Base-by-base conservation (phyloP, 2,888 invertebrate genomes). In the Torymus auratus region DNA sequence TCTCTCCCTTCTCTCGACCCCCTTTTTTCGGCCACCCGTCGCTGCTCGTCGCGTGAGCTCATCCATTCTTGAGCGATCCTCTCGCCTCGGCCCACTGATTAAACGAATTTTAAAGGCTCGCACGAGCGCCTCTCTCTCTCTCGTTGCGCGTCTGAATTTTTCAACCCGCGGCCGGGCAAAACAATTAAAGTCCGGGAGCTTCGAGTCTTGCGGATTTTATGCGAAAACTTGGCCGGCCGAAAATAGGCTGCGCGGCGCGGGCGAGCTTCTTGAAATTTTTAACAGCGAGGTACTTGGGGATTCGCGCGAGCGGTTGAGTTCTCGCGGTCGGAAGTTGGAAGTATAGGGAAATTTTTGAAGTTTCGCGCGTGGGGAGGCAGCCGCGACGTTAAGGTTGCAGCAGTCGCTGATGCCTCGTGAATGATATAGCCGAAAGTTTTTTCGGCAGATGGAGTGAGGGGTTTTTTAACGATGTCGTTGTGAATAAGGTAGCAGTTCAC, bases 261-360 rank as follows among this genome's bases (percentile, higher is more conserved):
- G 62, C 50, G 75, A 78, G 68, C 58, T 68, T 64, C 79, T 69
- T 79, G 62, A 79, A 79, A 79, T 56, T 73, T 78, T 79, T 69
- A 79, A 64, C 72, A 69, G 62, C 61, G 17, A 14, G 61, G 73
- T 60, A 60, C 60, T 78, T 72, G n/a, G 58, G 23, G 15, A 71
- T 60, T 78, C 78, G 65, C 28, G 52, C 74, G n/a, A 14, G 65
- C 65, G 20, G 20, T 2, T 2, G 20, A 1, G 20, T 20, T 20
- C 20, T 20, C 1, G 20, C 20, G 56, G 28, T 14, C 56, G 65
- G 60, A 68, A 76, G 68, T 76, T 58, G 60, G 71, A 61, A 78
- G 72, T 78, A 67, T 67, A 28, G 55, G 50, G 28, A 72, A 77
- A 52, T 65, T 67, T 65, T 72, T 60, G 65, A 67, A 52, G 52